Conservation (phyloP, 1,140 invertebrate genomes). For the Papilio helenus region DNA sequence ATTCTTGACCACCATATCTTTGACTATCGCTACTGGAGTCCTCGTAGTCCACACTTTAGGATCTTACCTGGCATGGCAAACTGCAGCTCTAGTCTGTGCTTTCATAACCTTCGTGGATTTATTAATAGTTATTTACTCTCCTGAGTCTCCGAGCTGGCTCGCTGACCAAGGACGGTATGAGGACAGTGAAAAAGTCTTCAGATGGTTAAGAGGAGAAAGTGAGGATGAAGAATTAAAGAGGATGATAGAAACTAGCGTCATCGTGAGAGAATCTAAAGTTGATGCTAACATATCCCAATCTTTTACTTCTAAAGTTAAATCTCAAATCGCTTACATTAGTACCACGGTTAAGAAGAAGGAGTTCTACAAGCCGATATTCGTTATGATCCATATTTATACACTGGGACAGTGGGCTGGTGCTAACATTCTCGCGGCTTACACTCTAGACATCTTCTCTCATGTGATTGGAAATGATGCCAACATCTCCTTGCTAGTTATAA, state of each 20-base stretch:
- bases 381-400: slow-evolving; percentile 60
- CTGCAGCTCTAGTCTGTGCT: slow-evolving; percentile 48
- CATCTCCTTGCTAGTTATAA: slow-evolving; percentile 53
- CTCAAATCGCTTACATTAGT: slow-evolving; percentile 46
- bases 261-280: slow-evolving; percentile 52
- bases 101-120: slow-evolving; percentile 51
- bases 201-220: slow-evolving; percentile 56
- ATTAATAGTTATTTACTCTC: slow-evolving; percentile 56
- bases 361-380: slow-evolving; percentile 61
- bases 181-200: slow-evolving; percentile 52
- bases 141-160: slow-evolving; percentile 60
- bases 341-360: slow-evolving; percentile 55
- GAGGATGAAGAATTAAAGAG: slow-evolving; percentile 57
- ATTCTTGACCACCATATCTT: slow-evolving; percentile 55
- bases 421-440: slow-evolving; percentile 56
- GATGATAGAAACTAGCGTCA: slow-evolving; percentile 56
- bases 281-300: slow-evolving; percentile 49
- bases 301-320: slow-evolving; percentile 47
- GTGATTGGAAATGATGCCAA: slow-evolving; percentile 49
- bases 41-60: slow-evolving; percentile 53
- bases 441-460: slow-evolving; percentile 53
- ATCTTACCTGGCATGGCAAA: slow-evolving; percentile 52
- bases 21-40: slow-evolving; percentile 50
- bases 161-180: slow-evolving; percentile 54
- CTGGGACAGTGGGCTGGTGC: slow-evolving; percentile 57